Percentiles rank a stretch among this genome's conserved stretches.
Evolutionary conservation across 2,888 invertebrate species (phyloP).

Genomic region (Pimpla rufipes): DNA sequence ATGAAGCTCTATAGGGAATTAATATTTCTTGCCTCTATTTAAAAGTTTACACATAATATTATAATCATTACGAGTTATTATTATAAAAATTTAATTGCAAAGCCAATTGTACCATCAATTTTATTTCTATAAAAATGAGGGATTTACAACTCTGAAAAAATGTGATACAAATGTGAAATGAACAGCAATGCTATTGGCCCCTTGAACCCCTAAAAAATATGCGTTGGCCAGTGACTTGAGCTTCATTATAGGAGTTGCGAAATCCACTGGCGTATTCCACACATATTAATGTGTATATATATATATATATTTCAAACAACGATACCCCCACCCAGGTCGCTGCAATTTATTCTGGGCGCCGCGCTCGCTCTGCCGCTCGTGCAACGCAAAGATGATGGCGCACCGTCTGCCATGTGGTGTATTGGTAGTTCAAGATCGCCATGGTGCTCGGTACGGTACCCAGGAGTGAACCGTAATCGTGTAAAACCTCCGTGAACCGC

Average conservation of each 20-base stretch:
- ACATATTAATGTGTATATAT: background rate
- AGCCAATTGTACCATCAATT: no score
- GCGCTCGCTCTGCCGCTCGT: conserved; percentile 5
- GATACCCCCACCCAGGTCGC: background rate
- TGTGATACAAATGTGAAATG: no score
- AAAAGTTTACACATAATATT: no score
- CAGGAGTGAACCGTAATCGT: conserved; percentile 50
- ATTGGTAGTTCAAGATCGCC: conserved; percentile 5
- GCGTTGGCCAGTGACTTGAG: background rate
- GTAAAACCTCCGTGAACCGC: conserved; percentile 44
- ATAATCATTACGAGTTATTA: no score
- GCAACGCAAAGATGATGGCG: conserved; percentile 28
- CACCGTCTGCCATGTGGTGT: conserved; percentile 46
- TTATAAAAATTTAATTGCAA: no score
- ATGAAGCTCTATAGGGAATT: no score
- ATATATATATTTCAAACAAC: conserved; percentile 30
- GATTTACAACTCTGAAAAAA: no score
- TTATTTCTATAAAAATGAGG: no score
- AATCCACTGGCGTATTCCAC: conserved; percentile 6
- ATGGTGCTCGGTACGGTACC: conserved; percentile 45
- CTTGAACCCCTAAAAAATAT: no score
- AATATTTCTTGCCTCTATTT: no score
- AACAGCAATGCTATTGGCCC: no score
- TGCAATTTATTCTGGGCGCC: conserved; percentile 39
- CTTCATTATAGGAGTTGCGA: background rate